Conservation (phyloP, 1,140 invertebrate species). For the Capitella teleta region DNA sequence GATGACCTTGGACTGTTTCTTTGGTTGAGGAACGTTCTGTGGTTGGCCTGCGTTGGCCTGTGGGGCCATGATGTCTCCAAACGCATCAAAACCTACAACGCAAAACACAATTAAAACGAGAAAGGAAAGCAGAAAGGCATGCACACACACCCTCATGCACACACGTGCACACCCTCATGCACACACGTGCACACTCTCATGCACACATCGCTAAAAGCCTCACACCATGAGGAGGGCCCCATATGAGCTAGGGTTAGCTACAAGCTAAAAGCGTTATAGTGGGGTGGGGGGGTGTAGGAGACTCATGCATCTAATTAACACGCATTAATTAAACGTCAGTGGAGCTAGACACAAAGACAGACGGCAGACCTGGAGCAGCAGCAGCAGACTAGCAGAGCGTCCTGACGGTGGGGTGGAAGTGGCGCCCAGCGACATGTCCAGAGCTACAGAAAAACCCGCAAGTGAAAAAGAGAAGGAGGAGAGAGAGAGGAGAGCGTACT, state of each 20-base stretch:
- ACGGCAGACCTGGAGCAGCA: too few relatives aligned
- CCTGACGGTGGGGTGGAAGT: neutral
- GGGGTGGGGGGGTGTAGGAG: too few relatives aligned
- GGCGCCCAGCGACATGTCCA: conserved; percentile 2
- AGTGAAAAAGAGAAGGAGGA: neutral
- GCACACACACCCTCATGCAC: too few relatives aligned
- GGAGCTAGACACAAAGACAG: too few relatives aligned
- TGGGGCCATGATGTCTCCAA: conserved; percentile 59
- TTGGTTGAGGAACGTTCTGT: conserved; percentile 16
- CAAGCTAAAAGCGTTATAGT: neutral
- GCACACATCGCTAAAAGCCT: neutral
- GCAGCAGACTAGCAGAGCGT: neutral
- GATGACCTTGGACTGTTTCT: conserved; percentile 49
- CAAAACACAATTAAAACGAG: neutral
- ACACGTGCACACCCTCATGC: too few relatives aligned
- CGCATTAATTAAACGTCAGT: too few relatives aligned
- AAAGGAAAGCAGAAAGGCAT: neutral
- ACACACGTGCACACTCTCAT: too few relatives aligned
- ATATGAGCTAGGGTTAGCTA: neutral
- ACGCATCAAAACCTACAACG: conserved; percentile 55
- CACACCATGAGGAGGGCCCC: neutral
- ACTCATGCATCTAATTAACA: too few relatives aligned
- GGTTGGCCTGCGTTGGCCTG: conserved; percentile 14
- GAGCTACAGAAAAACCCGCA: neutral
- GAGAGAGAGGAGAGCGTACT: neutral